A percentile compares a stretch with the other conserved stretches of the same genome.
These are phyloP conservation scores for Lutraria lutraria DNA, from an alignment of 2,888 invertebrate species.

Conservation along the genomic window DNA sequence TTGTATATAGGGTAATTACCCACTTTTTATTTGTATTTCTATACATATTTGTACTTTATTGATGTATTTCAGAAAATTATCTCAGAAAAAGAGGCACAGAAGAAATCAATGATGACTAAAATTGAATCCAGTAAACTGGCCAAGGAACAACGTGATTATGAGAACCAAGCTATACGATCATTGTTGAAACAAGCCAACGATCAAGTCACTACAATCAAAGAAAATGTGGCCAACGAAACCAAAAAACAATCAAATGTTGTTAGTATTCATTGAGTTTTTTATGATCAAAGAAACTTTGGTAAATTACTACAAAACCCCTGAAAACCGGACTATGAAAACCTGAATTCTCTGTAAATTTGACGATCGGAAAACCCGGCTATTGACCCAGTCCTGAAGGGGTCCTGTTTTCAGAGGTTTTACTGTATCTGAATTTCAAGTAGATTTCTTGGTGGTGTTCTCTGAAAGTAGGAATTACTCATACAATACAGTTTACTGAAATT, in stretches of 20 bases:
- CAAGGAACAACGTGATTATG: conserved; percentile 73
- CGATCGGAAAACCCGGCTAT: no score
- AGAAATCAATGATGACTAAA: conserved; percentile 62
- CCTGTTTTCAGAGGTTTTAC: no score
- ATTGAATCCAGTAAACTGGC: conserved; percentile 70
- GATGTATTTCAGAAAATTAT: conserved; percentile 68
- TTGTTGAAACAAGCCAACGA: conserved; percentile 71
- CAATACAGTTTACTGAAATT: neutral
- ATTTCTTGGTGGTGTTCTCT: neutral
- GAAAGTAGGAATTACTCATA: neutral
- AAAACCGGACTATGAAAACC: no score
- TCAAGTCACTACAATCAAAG: conserved; percentile 61
- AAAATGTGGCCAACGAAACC: conserved; percentile 66
- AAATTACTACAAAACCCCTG: neutral
- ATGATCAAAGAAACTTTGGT: neutral
- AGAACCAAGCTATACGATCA: conserved; percentile 69
- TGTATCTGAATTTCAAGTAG: no score
- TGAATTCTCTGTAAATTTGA: no score
- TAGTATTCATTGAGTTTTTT: conserved; percentile 18
- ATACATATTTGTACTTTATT: neutral
- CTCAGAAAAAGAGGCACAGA: conserved; percentile 70
- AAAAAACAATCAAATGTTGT: conserved; percentile 74
- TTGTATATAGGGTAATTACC: no score
- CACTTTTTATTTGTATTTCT: neutral
- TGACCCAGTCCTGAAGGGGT: no score